A percentile compares a stretch with the other conserved stretches of the same genome.
These are phyloP conservation scores for Melipona quadrifasciata DNA, from an alignment of 1,140 invertebrate genomes.

Conservation along the genomic window DNA sequence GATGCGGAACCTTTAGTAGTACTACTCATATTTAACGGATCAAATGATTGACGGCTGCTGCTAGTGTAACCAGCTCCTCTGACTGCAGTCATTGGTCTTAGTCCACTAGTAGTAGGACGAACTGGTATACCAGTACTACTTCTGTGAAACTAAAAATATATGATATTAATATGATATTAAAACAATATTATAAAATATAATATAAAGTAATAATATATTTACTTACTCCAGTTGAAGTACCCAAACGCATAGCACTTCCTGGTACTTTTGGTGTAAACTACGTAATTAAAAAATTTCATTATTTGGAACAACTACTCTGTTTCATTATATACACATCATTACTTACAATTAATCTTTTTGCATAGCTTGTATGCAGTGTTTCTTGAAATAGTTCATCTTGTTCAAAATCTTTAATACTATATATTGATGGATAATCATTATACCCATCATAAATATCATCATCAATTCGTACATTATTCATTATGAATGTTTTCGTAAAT, in stretches of 20 bases:
- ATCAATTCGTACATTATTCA: constrained; percentile 53
- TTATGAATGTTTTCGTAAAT: neutral
- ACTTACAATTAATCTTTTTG: constrained; percentile 83
- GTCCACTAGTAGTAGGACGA: constrained; percentile 70
- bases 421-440: constrained; percentile 85
- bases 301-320: neutral
- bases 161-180: neutral
- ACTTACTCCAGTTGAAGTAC: constrained; percentile 82
- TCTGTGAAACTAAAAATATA: constrained; percentile 74
- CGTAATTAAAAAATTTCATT: constrained; percentile 30
- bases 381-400: constrained; percentile 86
- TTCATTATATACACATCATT: neutral
- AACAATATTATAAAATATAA: neutral
- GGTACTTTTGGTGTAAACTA: constrained; percentile 78
- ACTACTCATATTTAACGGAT: constrained; percentile 89
- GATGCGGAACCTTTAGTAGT: constrained; percentile 78
- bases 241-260: constrained; percentile 81
- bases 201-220: neutral
- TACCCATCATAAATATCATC: constrained; percentile 87
- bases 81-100: constrained; percentile 97
- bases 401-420: constrained; percentile 86
- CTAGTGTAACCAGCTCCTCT: constrained; percentile 96
- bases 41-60: constrained; percentile 86
- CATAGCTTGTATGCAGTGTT: constrained; percentile 84
- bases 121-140: constrained; percentile 64